Evolutionary conservation across 2,797 vertebrate species (phyloP), one percentile per base, ranked within the genome.

Genomic region (Dermochelys coriacea): DNA sequence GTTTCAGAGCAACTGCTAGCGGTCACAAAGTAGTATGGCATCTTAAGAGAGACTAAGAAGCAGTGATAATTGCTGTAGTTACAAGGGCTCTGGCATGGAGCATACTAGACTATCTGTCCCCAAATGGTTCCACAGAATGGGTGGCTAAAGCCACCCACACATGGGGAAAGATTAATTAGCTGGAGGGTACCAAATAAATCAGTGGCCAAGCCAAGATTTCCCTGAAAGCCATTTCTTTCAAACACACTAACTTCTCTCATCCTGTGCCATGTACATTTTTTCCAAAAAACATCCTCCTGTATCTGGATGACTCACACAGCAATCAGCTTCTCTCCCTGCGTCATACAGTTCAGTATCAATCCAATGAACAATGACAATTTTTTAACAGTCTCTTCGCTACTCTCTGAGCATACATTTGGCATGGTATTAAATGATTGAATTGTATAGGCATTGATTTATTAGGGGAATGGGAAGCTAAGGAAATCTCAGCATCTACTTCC

Each of bases 241-340:
- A 91, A 68, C 18, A n/a, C 51, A 27, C 14, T 34, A 86, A 94
- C 68, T 34, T 77, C 75, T 59, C 29, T 77, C 84, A 50, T 52
- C 75, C 57, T 82, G 18, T 23, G 78, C 64, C 45, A 75, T 2
- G 8, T 74, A 29, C 29, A 37, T 79, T 90, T 92, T 90, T 82
- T 74, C 51, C 78, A 93, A 47, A 84, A 96, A 86, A 19, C 86
- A 77, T 51, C 16, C 80, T 81, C 91, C 61, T 75, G n/a, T 57
- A n/a, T 59, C 80, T 85, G 18, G 8, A 87, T 59, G 34, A 90
- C 0, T 4, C n/a, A 82, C 8, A 16, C 8, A 31, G 54, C 82
- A 16, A 57, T 59, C 16, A 8, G 12, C 47, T 27, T 41, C 74
- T 50, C 51, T 83, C n/a, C 57, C 50, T 10, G 23, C 49, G 14